Conservation (phyloP, 2,797 vertebrate species). For the Esox lucius region DNA sequence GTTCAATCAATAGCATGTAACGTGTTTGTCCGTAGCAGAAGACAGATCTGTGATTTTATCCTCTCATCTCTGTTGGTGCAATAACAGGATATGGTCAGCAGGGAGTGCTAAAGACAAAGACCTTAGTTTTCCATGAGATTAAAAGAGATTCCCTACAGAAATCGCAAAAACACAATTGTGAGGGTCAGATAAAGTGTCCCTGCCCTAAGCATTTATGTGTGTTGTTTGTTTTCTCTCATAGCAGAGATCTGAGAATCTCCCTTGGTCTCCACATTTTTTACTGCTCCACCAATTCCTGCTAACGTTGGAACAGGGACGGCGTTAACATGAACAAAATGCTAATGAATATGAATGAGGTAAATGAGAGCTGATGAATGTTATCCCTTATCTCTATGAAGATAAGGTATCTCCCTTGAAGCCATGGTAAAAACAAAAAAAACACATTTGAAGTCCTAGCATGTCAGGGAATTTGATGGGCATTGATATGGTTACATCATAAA, state of each 20-base stretch:
- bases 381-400: conserved; percentile 76
- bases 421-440: conserved; percentile 66
- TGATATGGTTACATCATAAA: conserved; percentile 66
- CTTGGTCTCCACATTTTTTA: conserved; percentile 57
- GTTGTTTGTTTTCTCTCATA: conserved; percentile 57
- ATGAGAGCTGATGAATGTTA: conserved; percentile 72
- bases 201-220: conserved; percentile 16
- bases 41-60: background rate
- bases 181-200: conserved; percentile 58
- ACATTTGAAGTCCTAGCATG: conserved; percentile 62
- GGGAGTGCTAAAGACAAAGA: conserved; percentile 48
- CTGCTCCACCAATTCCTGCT: conserved; percentile 58
- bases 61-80: conserved; percentile 7
- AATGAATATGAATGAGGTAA: conserved; percentile 75
- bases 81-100: conserved; percentile 34
- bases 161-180: conserved; percentile 37
- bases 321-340: conserved; percentile 54
- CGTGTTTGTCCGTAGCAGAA: background rate
- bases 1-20: background rate
- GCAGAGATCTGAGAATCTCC: conserved; percentile 53
- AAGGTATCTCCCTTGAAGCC: conserved; percentile 73
- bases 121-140: conserved; percentile 36
- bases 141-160: conserved; percentile 41
- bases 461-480: conserved; percentile 61
- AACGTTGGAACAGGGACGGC: conserved; percentile 52